A percentile compares a stretch with the other conserved stretches of the same genome.
Conservation (phyloP, 1,140 invertebrate species). For the Lucilia cuprina region DNA sequence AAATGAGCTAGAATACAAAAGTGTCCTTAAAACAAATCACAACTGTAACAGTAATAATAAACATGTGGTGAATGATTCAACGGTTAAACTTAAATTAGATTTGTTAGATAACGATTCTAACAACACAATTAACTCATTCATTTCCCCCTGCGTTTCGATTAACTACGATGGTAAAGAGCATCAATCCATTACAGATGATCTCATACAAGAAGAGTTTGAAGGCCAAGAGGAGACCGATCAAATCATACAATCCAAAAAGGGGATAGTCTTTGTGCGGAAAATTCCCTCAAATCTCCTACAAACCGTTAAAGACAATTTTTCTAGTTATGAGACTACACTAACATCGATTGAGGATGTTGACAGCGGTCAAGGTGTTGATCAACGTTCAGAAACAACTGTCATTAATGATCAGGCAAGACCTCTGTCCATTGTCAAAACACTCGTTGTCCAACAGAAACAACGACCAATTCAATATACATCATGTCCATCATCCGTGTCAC, state of each 20-base stretch:
- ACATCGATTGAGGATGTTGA: not conserved
- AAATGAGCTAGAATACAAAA: not conserved
- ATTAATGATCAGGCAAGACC: not conserved
- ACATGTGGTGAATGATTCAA: not conserved
- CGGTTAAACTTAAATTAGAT: not conserved
- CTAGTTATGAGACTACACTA: not conserved
- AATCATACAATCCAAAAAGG: not conserved
- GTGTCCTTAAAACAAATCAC: not conserved
- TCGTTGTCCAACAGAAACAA: not conserved
- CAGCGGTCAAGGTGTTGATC: not conserved
- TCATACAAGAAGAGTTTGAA: not conserved
- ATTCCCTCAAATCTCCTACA: not conserved
- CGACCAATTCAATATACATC: not conserved
- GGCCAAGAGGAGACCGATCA: not conserved
- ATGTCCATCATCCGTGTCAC: not conserved
- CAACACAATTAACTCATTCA: not conserved
- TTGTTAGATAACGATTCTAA: not conserved
- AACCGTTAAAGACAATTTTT: not conserved
- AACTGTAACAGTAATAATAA: not conserved
- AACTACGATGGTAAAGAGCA: not conserved
- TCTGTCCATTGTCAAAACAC: not conserved
- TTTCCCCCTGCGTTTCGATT: not conserved
- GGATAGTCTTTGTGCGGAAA: not conserved
- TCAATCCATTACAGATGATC: not conserved
- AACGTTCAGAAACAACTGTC: not conserved